A percentile compares a stretch with the other conserved stretches of the same genome.
Conservation (phyloP, 2,888 invertebrate species). For the Spialia ferax region DNA sequence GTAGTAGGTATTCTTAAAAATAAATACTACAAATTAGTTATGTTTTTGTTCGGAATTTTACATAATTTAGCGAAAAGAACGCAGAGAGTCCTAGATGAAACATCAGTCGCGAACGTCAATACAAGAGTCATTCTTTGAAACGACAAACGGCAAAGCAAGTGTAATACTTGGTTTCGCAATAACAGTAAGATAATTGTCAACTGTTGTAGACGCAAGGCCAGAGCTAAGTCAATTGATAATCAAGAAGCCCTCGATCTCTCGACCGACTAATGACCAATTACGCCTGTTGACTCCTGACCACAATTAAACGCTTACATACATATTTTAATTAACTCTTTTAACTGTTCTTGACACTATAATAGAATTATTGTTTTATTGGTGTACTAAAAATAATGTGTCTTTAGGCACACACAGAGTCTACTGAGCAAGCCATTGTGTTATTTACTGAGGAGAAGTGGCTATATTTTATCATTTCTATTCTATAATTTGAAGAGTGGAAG, state of each 20-base stretch:
- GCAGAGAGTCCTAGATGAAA: neutral
- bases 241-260: slow-evolving; percentile 67
- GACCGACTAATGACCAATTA: slow-evolving; percentile 78
- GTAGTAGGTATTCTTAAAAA: no score
- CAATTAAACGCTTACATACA: slow-evolving; percentile 58
- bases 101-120: neutral
- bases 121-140: no score
- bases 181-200: slow-evolving; percentile 8
- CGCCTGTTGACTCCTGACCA: slow-evolving; percentile 74
- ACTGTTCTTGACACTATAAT: slow-evolving; percentile 22
- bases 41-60: no score
- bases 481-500: no score
- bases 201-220: slow-evolving; percentile 57
- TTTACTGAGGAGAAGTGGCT: no score
- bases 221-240: slow-evolving; percentile 78
- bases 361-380: slow-evolving; percentile 24
- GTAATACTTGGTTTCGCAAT: slow-evolving; percentile 6
- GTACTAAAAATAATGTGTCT: slow-evolving; percentile 12
- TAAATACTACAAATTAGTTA: no score
- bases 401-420: no score
- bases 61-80: neutral
- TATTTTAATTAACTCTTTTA: slow-evolving; percentile 58
- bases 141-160: slow-evolving; percentile 2
- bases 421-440: neutral
- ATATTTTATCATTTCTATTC: no score